Evolutionary conservation across 1,140 invertebrate species (phyloP), one percentile per base, ranked within the genome.

Genomic region (Acromyrmex charruanus): DNA sequence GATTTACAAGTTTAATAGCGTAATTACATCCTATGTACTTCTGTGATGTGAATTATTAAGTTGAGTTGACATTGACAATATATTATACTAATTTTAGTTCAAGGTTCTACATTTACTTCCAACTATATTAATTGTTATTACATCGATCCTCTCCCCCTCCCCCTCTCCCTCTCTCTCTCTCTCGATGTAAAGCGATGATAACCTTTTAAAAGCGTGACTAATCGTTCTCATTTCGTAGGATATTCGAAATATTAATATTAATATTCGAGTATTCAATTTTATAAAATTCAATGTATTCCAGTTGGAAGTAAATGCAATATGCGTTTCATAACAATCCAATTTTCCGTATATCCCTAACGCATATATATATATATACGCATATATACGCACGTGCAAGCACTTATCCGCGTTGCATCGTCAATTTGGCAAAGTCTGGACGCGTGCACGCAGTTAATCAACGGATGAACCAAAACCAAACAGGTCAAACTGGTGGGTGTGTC

Each of bases 391-490:
- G 39, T 35, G 35, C n/a, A 18, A 9, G 16, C 25, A 55, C 71
- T 82, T 74, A 74, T 39, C 28, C 59, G 28, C 28, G 44, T 74
- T 39, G 69, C 69, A 69, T 63, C 53, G 53, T 55, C 69, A 44
- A 65, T 44, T 79, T 74, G 79, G 58, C 85, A 82, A 89, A 87
- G 66, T 53, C 77, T 59, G 85, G 75, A 39, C 89, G 87, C 91
- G 88, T 88, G 90, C 91, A 89, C 84, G 79, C 77, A 87, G 91
- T 93, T 93, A 93, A 93, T 93, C 93, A 92, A 90, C 84, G 89
- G 89, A 93, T 92, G 92, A 92, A 91, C 90, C 90, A 88, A 93
- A 92, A 93, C 88, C 86, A 88, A 92, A 90, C 90, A 71, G 86
- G 91, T 87, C 87, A 86, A 91, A 92, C 86, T 77, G 88, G 65